These are phyloP conservation scores for Papilio gigon DNA, from an alignment of 2,888 invertebrate species.

Conservation along the genomic window DNA sequence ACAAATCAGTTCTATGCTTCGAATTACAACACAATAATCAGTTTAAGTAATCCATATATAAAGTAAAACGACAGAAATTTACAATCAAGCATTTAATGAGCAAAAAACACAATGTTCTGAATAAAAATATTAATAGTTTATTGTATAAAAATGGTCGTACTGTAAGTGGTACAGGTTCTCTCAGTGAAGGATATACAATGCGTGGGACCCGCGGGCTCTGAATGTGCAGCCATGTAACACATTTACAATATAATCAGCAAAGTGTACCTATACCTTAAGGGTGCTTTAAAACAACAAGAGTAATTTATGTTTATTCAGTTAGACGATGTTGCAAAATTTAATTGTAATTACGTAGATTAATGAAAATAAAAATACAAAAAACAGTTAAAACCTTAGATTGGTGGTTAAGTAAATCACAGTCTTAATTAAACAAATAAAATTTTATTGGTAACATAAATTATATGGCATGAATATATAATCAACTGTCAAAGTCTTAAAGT, in stretches of 20 bases:
- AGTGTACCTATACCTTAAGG: background rate
- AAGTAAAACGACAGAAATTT: too few relatives aligned
- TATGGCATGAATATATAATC: too few relatives aligned
- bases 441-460: too few relatives aligned
- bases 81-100: too few relatives aligned
- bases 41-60: too few relatives aligned
- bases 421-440: too few relatives aligned
- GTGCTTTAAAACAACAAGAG: background rate
- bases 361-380: too few relatives aligned
- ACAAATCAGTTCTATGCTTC: background rate
- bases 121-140: background rate
- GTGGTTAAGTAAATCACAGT: too few relatives aligned
- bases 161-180: background rate
- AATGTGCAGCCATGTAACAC: conserved; percentile 27
- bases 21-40: background rate
- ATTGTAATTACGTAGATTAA: too few relatives aligned
- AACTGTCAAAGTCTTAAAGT: too few relatives aligned
- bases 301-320: background rate
- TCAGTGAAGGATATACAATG: conserved; percentile 5
- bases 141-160: conserved; percentile 5
- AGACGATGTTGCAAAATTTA: background rate
- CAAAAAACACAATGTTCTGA: background rate
- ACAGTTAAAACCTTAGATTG: too few relatives aligned
- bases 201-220: conserved; percentile 1
- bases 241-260: conserved; percentile 29